These are phyloP conservation scores for Drosophila nigrodunni DNA, from an alignment of 1,140 invertebrate species.

Conservation along the genomic window DNA sequence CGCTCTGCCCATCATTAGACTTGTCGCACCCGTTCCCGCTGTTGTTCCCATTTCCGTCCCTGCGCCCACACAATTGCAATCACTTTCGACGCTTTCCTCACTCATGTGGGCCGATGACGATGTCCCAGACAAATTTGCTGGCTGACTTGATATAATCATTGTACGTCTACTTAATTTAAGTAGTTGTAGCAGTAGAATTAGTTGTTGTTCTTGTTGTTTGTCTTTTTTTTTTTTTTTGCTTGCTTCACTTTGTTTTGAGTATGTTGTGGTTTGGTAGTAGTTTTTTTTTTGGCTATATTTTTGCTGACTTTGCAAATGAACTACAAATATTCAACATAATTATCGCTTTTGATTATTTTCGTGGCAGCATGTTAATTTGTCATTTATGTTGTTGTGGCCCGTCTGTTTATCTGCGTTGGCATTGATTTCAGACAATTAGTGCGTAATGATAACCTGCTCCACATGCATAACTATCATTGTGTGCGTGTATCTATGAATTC, in stretches of 20 bases:
- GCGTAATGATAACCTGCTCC: constrained; percentile 79
- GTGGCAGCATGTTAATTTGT: constrained; percentile 76
- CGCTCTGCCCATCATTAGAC: constrained; percentile 35
- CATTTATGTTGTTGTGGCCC: constrained; percentile 50
- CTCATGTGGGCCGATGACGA: constrained; percentile 46
- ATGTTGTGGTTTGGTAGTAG: background rate
- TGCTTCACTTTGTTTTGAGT: background rate
- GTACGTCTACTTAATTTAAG: constrained; percentile 43
- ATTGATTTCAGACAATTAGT: constrained; percentile 80
- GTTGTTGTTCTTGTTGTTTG: constrained; percentile 4
- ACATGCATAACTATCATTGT: constrained; percentile 53
- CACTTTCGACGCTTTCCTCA: constrained; percentile 57
- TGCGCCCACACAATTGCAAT: constrained; percentile 59
- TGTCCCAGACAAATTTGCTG: constrained; percentile 57
- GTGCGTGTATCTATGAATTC: constrained; percentile 3
- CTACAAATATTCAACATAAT: constrained; percentile 69
- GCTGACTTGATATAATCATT: constrained; percentile 77
- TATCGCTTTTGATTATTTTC: constrained; percentile 65
- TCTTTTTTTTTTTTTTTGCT: constrained; percentile 4
- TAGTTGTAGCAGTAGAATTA: background rate
- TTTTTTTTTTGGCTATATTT: constrained; percentile 20
- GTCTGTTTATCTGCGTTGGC: constrained; percentile 38
- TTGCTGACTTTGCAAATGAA: constrained; percentile 58
- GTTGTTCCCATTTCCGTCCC: background rate
- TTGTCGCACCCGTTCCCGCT: constrained; percentile 9